These are phyloP conservation scores for Sitta europaea DNA, from an alignment of 2,113 vertebrate genomes.

Conservation along the genomic window DNA sequence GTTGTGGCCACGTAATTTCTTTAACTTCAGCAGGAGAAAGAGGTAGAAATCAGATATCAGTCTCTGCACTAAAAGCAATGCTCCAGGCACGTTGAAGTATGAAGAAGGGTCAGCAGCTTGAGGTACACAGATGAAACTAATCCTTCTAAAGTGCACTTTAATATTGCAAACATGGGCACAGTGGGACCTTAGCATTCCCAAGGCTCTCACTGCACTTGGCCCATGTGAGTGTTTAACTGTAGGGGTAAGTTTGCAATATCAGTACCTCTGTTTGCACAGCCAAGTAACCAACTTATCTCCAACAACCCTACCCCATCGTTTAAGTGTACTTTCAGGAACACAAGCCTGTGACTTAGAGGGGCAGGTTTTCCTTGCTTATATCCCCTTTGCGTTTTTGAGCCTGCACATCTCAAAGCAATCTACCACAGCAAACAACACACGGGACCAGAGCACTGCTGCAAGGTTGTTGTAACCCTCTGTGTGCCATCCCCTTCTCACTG, in stretches of 20 bases:
- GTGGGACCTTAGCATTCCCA: not conserved
- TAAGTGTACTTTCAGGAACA: not conserved
- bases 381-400: not conserved
- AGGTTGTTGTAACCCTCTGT: not conserved
- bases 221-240: fast-evolving
- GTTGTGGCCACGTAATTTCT: not conserved
- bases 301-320: not conserved
- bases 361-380: not conserved
- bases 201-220: not conserved
- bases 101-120: not conserved
- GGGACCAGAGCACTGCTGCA: not conserved
- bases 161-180: not conserved
- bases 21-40: not conserved
- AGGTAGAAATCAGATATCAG: not conserved
- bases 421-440: fast-evolving
- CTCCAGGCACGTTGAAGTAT: not conserved
- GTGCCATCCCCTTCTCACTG: not conserved
- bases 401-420: not conserved
- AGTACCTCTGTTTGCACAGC: not conserved
- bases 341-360: not conserved
- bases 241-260: not conserved
- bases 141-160: not conserved
- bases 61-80: not conserved
- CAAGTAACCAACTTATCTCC: not conserved
- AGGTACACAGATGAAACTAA: not conserved